These are phyloP conservation scores for Pogonocichla stellata DNA, from an alignment of 2,113 vertebrate genomes.

Conservation along the genomic window DNA sequence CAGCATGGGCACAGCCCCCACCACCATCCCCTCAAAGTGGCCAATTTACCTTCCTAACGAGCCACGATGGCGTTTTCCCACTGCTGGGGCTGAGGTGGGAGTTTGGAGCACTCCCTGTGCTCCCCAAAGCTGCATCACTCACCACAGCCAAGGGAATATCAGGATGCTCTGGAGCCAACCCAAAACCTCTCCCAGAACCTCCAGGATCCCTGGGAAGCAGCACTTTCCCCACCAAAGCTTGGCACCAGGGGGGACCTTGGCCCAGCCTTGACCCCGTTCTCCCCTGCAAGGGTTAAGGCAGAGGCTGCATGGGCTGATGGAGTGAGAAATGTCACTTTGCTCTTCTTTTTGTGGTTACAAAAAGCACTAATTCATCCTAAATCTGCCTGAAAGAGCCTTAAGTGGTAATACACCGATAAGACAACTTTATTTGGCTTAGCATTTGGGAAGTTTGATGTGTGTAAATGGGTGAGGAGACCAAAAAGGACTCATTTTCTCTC, in stretches of 20 bases:
- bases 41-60: rapidly evolving
- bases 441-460: conserved; percentile 33
- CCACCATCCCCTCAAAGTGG: not conserved
- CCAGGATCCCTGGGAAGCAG: not conserved
- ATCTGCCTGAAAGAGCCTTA: conserved; percentile 52
- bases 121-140: not conserved
- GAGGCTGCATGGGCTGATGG: not conserved
- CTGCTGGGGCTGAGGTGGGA: not conserved
- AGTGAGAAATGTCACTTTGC: conserved; percentile 42
- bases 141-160: not conserved
- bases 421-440: conserved; percentile 47
- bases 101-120: rapidly evolving
- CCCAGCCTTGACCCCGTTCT: not conserved
- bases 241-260: not conserved
- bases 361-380: conserved; percentile 61
- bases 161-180: not conserved
- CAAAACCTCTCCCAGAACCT: not conserved
- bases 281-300: not conserved
- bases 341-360: conserved; percentile 39
- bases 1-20: rapidly evolving
- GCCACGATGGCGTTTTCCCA: rapidly evolving
- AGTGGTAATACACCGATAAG: conserved; percentile 38
- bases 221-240: not conserved
- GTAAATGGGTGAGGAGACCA: conserved; percentile 35
- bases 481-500: conserved; percentile 10